These are phyloP conservation scores for Chirona hameri DNA, from an alignment of 2,888 invertebrate genomes.

Conservation along the genomic window DNA sequence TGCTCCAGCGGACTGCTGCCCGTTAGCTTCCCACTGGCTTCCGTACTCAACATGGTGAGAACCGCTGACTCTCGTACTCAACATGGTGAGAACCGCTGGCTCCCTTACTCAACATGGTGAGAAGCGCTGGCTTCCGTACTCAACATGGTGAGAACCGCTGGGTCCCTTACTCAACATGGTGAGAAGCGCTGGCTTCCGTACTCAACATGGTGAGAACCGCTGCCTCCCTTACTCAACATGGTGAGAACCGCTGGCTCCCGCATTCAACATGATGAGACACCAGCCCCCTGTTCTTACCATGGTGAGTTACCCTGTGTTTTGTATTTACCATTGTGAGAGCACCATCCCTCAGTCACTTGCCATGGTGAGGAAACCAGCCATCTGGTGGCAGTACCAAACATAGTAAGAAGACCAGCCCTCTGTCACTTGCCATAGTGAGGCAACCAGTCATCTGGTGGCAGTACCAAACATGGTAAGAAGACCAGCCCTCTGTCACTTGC, in stretches of 20 bases:
- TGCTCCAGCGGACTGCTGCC: neutral
- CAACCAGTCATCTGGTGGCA: too few species aligned
- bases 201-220: neutral
- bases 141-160: neutral
- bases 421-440: too few species aligned
- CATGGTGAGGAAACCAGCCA: neutral
- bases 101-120: neutral
- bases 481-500: too few species aligned
- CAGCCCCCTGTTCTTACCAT: too few species aligned
- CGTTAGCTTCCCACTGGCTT: neutral
- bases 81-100: constrained; percentile 3
- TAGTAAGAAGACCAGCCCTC: too few species aligned
- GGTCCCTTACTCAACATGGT: neutral
- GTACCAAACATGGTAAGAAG: too few species aligned
- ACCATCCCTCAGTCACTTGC: too few species aligned
- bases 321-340: too few species aligned
- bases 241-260: neutral
- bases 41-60: neutral
- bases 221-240: neutral
- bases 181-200: neutral
- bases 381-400: too few species aligned
- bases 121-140: neutral
- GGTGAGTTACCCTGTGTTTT: too few species aligned
- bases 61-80: neutral
- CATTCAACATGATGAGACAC: neutral